A percentile compares a stretch with the other conserved stretches of the same genome.
Evolutionary conservation across 2,797 vertebrate genomes (phyloP).

Genomic region (Hydrophis major): DNA sequence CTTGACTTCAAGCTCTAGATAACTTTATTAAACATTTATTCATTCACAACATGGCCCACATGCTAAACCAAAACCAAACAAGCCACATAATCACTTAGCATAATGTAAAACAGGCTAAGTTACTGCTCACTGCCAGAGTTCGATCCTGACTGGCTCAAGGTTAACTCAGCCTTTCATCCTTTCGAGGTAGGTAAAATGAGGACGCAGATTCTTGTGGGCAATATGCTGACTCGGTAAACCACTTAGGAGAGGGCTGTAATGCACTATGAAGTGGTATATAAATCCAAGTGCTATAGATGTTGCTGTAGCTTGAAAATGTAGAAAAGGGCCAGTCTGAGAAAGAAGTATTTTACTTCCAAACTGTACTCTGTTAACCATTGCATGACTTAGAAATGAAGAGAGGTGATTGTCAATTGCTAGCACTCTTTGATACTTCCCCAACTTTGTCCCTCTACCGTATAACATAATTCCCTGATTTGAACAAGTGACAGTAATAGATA

Average conservation of each 20-base stretch:
- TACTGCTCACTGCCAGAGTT: not conserved
- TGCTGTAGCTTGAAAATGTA: not conserved
- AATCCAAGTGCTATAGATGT: not conserved
- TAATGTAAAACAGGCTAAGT: not conserved
- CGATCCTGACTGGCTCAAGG: not conserved
- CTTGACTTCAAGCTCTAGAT: too few relatives aligned
- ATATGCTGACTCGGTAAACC: not conserved
- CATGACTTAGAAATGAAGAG: not conserved
- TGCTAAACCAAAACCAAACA: not conserved
- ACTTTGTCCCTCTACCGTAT: not conserved
- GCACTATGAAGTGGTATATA: not conserved
- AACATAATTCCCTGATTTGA: too few relatives aligned
- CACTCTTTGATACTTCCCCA: not conserved
- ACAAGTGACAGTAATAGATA: not conserved
- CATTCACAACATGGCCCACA: not conserved
- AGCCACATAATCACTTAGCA: not conserved
- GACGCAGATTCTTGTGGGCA: not conserved
- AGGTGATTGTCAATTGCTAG: not conserved
- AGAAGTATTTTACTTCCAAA: not conserved
- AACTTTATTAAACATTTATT: too few relatives aligned
- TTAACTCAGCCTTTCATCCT: not conserved
- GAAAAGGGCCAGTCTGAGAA: not conserved
- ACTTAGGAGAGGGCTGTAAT: not conserved
- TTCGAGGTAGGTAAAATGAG: not conserved
- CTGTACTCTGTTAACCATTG: not conserved